These are phyloP conservation scores for Pentamera pediparva DNA, from an alignment of 53 echinoderm and acorn worm species.

Conservation along the genomic window DNA sequence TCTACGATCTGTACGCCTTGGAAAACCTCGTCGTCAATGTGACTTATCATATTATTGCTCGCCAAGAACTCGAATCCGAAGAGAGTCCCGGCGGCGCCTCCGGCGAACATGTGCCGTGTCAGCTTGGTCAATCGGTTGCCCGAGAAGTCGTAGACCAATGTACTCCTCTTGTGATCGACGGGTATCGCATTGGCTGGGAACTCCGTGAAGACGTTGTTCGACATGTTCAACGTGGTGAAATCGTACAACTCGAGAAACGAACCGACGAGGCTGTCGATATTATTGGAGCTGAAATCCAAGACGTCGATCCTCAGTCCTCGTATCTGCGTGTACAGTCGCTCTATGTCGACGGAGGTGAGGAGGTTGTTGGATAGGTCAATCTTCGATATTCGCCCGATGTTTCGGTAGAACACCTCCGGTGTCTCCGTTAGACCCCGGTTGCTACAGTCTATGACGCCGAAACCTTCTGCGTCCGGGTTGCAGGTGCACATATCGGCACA, in stretches of 20 bases:
- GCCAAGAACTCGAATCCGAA: constrained; percentile 1
- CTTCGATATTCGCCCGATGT: background rate
- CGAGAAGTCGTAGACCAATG: background rate
- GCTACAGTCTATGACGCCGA: constrained; percentile 4
- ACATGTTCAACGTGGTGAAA: constrained; percentile 9
- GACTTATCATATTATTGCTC: constrained; percentile 4
- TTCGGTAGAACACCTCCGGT: background rate
- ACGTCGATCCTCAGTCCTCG: background rate
- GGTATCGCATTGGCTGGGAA: constrained; percentile 11
- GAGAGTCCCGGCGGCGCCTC: background rate
- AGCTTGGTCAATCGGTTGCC: constrained; percentile 1
- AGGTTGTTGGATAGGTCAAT: constrained; percentile 1
- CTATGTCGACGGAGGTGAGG: constrained; percentile 5
- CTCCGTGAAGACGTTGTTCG: background rate
- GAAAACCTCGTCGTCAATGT: constrained; percentile 2
- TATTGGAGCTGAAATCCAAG: constrained; percentile 10
- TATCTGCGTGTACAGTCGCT: background rate
- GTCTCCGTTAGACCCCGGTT: constrained; percentile 11
- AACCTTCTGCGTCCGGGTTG: too few species aligned
- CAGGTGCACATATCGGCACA: background rate
- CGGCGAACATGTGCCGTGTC: constrained; percentile 6
- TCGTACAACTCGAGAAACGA: background rate
- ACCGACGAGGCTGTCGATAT: background rate
- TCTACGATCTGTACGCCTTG: background rate
- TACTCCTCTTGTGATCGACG: background rate